phyloP scores from a whole-genome alignment of 2,113 vertebrate genomes.

The Paraplagusia blochii region DNA sequence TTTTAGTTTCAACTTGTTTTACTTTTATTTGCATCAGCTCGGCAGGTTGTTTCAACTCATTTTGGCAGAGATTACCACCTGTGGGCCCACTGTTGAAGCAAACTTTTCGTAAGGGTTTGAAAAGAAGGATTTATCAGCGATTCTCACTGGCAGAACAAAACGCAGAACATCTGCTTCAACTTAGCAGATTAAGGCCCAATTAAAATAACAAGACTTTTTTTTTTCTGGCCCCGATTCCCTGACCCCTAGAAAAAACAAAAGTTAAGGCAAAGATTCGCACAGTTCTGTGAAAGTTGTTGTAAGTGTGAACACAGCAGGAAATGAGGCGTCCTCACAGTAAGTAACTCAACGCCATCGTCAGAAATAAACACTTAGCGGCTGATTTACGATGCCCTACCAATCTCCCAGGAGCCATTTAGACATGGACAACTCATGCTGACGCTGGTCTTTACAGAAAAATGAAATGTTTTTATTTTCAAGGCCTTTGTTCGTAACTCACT shows the following conservation, averaged over 20 bases:
- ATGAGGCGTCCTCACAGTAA: slow-evolving; percentile 18
- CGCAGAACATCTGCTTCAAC: slow-evolving; percentile 49
- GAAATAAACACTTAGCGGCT: background rate
- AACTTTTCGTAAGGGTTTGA: slow-evolving; percentile 26
- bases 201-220: slow-evolving; percentile 23
- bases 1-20: slow-evolving; percentile 15
- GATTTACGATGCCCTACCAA: slow-evolving; percentile 6
- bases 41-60: slow-evolving; percentile 27
- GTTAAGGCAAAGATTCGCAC: slow-evolving; percentile 15
- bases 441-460: no score
- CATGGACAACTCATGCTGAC: background rate
- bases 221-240: slow-evolving; percentile 2
- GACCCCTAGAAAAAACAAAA: slow-evolving; percentile 2
- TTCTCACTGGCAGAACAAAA: slow-evolving; percentile 19
- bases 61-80: slow-evolving; percentile 24
- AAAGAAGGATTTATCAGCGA: slow-evolving; percentile 39
- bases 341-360: background rate
- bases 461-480: no score
- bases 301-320: slow-evolving; percentile 22
- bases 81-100: slow-evolving; percentile 44
- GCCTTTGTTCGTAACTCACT: no score
- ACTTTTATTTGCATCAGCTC: slow-evolving; percentile 1
- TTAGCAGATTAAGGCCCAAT: slow-evolving; percentile 39
- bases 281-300: slow-evolving; percentile 33
- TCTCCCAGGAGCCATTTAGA: background rate